Percentiles rank a stretch among this genome's conserved stretches.
These are phyloP conservation scores for Chrosomus eos DNA, from an alignment of 2,797 vertebrate species.

Conservation along the genomic window DNA sequence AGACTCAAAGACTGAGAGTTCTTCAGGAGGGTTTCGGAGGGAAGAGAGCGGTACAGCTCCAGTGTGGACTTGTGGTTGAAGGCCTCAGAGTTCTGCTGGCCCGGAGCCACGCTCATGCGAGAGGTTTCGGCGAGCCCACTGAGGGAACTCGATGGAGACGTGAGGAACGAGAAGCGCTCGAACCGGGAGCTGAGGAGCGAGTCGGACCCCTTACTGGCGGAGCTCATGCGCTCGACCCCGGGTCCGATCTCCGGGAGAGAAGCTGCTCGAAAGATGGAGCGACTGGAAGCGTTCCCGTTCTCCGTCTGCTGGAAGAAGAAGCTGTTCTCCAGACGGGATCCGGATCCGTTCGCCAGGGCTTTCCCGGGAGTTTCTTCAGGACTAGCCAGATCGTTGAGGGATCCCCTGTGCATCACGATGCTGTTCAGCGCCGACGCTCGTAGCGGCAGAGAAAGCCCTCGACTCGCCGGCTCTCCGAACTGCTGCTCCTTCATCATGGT, in stretches of 20 bases:
- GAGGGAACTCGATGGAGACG: conserved; percentile 62
- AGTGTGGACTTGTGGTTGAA: conserved; percentile 51
- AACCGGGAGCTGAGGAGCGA: conserved; percentile 53
- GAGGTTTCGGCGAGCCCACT: conserved; percentile 53
- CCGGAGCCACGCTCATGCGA: conserved; percentile 59
- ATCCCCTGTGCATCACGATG: conserved; percentile 65
- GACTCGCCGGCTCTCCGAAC: conserved; percentile 36
- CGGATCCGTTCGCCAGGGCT: conserved; percentile 65
- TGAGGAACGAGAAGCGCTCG: conserved; percentile 65
- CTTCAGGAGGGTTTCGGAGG: conserved; percentile 44
- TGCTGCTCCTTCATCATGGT: conserved; percentile 77
- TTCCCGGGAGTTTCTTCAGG: conserved; percentile 65
- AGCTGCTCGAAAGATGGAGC: conserved; percentile 33
- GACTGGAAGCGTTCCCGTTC: conserved; percentile 50
- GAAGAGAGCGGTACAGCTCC: conserved; percentile 44
- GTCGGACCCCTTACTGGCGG: conserved; percentile 17
- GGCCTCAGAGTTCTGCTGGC: conserved; percentile 28
- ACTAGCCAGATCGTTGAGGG: conserved; percentile 59
- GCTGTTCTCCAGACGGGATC: conserved; percentile 87
- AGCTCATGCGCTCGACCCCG: conserved; percentile 50
- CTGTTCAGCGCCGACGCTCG: conserved; percentile 61
- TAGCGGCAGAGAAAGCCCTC: conserved; percentile 45
- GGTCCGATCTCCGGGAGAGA: conserved; percentile 69
- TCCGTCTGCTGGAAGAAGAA: conserved; percentile 80
- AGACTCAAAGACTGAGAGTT: conserved; percentile 53